Base-by-base conservation (phyloP, 2,113 vertebrate genomes). In the Chionomys nivalis region DNA sequence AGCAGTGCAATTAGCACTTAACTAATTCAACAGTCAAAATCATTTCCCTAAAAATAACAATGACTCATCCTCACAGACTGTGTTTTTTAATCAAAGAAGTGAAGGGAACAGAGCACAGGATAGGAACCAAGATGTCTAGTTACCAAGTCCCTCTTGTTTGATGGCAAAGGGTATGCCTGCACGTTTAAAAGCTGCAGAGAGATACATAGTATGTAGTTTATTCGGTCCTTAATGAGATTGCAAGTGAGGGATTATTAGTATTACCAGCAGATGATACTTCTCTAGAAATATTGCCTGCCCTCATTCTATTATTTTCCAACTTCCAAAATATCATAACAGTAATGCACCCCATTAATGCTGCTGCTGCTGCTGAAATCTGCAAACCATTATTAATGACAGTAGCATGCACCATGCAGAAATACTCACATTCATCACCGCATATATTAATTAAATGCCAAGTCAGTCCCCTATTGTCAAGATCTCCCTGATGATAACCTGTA, bases 371-470 rank as follows among this genome's bases (percentile, higher is more conserved):
- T 98, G 61, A 97, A 78, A 96, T 58, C 96, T 97, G 28, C 36
- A 82, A 94, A 78, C 96, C 68, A 96, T 97, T 98, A 89, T 98
- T 98, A 98, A 96, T 96, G 96, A 96, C 42, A 97, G 89, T 42
- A 73, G 93, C 55, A 94, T 91, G 90, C 95, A 97, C 93, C 13
- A 97, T 97, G 39, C 12, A 97, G 91, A 98, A 97, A 96, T n/a
- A 77, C 23, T 97, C 94, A 97, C 97, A 97, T 91, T 96, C 17
- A 95, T 97, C 36, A 94, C 94, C 96, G 65, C 75, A 93, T 61
- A 91, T 98, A 95, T 97, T 98, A 98, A 97, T 97, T 93, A 97
- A 83, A 61, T 96, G 72, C 94, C 98, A 98, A 98, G 92, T 96
- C 94, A 77, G 89, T 96, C 81, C 89, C 7, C 70, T 97, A 36